These are phyloP conservation scores for Cygnus buccinator DNA, from an alignment of 2,113 vertebrate species.

Conservation along the genomic window DNA sequence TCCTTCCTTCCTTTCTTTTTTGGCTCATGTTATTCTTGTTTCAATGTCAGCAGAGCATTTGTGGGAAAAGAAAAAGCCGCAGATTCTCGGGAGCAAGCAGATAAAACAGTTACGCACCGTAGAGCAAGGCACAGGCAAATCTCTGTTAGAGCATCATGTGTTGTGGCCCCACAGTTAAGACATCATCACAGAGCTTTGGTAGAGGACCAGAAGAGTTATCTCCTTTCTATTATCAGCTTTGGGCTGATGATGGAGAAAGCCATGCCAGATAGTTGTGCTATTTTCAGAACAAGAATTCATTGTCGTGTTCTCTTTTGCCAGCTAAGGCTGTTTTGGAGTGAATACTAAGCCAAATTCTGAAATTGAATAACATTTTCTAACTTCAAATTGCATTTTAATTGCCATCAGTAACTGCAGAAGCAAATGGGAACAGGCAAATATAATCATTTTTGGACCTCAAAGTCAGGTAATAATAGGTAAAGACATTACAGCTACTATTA, in stretches of 20 bases:
- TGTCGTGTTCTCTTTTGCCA: not conserved
- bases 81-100: rapidly evolving
- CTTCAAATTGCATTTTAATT: not conserved
- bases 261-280: not conserved
- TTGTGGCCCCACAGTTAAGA: rapidly evolving
- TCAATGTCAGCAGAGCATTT: not conserved
- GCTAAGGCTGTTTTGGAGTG: not conserved
- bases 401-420: not conserved
- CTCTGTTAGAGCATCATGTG: not conserved
- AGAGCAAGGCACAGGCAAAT: rapidly evolving
- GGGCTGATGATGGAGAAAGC: not conserved
- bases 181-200: not conserved
- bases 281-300: not conserved
- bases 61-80: not conserved
- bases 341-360: not conserved
- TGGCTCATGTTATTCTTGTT: not conserved
- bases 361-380: not conserved
- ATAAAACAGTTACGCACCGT: rapidly evolving
- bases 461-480: not conserved
- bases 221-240: not conserved
- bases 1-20: not conserved
- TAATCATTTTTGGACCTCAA: not conserved
- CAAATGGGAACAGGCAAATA: not conserved
- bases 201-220: rapidly evolving
- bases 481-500: not conserved